Evolutionary conservation across 2,113 vertebrate genomes (phyloP).

Genomic region (Oceanites oceanicus): DNA sequence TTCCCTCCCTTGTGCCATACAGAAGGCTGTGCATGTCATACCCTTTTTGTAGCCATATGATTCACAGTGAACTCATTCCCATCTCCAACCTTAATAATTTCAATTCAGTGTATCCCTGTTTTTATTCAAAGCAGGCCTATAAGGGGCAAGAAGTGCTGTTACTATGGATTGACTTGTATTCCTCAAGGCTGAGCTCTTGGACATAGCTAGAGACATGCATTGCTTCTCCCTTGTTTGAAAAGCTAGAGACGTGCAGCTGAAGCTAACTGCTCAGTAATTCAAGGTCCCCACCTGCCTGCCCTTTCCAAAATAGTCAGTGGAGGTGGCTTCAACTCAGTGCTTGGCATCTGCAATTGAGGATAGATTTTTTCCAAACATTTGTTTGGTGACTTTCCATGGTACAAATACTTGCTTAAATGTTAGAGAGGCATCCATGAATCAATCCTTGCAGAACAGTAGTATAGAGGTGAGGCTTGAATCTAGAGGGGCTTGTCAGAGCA

Average conservation of each 20-base stretch:
- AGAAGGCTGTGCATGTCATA: not conserved
- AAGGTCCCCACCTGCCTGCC: not conserved
- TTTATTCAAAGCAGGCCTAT: not conserved
- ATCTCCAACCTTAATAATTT: not conserved
- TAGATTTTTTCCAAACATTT: not conserved
- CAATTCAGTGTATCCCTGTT: not conserved
- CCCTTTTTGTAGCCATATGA: not conserved
- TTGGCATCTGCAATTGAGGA: not conserved
- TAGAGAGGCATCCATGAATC: not conserved
- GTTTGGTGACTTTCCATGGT: not conserved
- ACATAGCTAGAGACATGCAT: rapidly evolving
- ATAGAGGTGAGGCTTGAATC: not conserved
- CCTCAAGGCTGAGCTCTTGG: not conserved
- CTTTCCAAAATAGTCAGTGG: not conserved
- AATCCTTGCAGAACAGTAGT: not conserved
- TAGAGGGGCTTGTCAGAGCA: not conserved
- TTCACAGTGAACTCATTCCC: not conserved
- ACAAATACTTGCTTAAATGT: not conserved
- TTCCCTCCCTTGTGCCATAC: not conserved
- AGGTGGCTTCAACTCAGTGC: not conserved
- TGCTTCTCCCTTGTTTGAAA: not conserved
- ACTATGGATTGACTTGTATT: not conserved
- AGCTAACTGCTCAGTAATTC: not conserved
- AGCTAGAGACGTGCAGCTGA: not conserved
- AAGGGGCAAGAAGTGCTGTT: not conserved